Base-by-base conservation (phyloP, 1,140 invertebrate genomes). In the Hycleus cichorii region DNA sequence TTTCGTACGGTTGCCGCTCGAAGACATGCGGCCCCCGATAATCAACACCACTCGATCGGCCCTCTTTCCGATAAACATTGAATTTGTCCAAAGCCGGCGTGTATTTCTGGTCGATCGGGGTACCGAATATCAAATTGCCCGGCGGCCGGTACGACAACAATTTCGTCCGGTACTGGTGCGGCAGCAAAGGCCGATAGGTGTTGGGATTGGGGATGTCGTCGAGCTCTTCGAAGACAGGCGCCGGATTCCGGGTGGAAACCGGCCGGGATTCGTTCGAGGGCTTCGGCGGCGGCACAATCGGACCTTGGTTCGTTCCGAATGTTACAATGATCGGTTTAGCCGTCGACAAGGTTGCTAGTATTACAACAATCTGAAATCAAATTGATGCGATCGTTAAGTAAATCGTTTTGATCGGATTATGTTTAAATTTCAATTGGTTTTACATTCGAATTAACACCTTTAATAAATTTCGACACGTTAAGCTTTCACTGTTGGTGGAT, bases 1-100 rank as follows among this genome's bases (percentile, higher is more conserved):
- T 56, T 50, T 72, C 66, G 47, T 72, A 72, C 10, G 64, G 59
- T 50, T 74, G 70, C 32, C 59, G 62, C 7, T 68, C 67, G 53
- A 74, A 74, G n/a, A 62, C 53, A 49, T 74, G 72, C 11, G 72
- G 70, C 7, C 72, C 72, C 2, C 52, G 66, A 44, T 72, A 73
- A 9, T 65, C 64, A 10, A 61, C 58, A 26, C 67, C 55, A 18
- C 18, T 18, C 1, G 32, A 54, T 25, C 3, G 58, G 45, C 38
- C 65, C 63, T 65, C 64, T 49, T 66, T 69, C 49, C 65, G 66
- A 43, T 66, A 61, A 2, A 60, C 8, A 8, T 67, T 48, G 39
- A 63, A 67, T 49, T 72, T 71, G 9, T 64, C 40, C 8, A 65
- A 39, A 44, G 49, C 59, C 3, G 64, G 62, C 3, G 64, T 65